These are phyloP conservation scores for Tanytarsus gracilentus DNA, from an alignment of 2,888 invertebrate genomes.

Conservation along the genomic window DNA sequence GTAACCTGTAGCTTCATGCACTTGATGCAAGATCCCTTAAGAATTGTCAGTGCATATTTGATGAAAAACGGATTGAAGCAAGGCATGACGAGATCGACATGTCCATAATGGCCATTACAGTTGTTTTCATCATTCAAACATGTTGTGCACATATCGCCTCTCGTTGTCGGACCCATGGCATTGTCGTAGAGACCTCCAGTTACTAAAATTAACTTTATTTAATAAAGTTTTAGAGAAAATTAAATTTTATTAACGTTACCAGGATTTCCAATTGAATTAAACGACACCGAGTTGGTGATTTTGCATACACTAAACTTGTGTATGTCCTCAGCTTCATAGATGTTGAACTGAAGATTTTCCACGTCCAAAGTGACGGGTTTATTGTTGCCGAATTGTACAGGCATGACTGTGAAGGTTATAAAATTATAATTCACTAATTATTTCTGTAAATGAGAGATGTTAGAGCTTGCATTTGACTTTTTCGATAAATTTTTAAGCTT, in stretches of 20 bases:
- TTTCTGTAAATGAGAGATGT: no score
- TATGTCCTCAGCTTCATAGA: conserved; percentile 69
- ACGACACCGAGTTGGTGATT: conserved; percentile 66
- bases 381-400: conserved; percentile 1
- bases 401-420: no score
- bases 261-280: conserved; percentile 76
- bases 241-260: not conserved
- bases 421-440: no score
- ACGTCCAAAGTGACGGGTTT: conserved; percentile 15
- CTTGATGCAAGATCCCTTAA: conserved; percentile 59
- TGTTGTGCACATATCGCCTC: conserved; percentile 66
- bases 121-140: conserved; percentile 57
- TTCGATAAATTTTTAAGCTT: no score
- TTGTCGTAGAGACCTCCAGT: conserved; percentile 87
- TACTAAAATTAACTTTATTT: conserved; percentile 35
- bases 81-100: conserved; percentile 80
- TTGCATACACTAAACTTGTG: conserved; percentile 70
- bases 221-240: not conserved
- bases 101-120: conserved; percentile 92
- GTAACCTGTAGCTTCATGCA: conserved; percentile 63
- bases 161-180: conserved; percentile 60
- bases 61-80: conserved; percentile 87
- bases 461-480: no score
- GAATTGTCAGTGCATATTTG: conserved; percentile 57
- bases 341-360: conserved; percentile 50